phyloP scores from a whole-genome alignment of 1,140 invertebrate genomes.

The Drosophila grimshawi region DNA sequence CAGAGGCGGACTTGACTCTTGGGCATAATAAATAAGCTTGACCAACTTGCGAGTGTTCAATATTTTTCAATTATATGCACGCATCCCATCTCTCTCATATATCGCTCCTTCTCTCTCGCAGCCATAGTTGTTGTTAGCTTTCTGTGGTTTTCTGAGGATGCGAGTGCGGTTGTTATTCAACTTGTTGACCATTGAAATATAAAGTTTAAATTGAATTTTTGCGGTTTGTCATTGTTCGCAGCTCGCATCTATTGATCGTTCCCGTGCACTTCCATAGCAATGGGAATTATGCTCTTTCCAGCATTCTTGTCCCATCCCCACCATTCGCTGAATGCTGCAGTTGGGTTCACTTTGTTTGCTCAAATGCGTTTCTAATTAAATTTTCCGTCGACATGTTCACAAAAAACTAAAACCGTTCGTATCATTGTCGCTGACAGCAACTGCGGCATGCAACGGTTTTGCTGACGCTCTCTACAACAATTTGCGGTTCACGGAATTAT shows the following conservation, averaged over 20 bases:
- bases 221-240: slow-evolving; percentile 78
- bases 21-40: slow-evolving; percentile 57
- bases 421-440: slow-evolving; percentile 46
- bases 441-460: slow-evolving; percentile 44
- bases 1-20: slow-evolving; percentile 20
- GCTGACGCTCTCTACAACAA: slow-evolving; percentile 41
- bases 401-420: slow-evolving; percentile 31
- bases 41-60: slow-evolving; percentile 49
- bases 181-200: slow-evolving; percentile 66
- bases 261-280: slow-evolving; percentile 10
- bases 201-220: slow-evolving; percentile 82
- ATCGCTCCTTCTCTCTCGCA: not conserved
- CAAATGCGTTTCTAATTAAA: slow-evolving; percentile 80
- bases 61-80: slow-evolving; percentile 79
- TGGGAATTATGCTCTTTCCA: not conserved
- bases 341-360: slow-evolving; percentile 55
- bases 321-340: slow-evolving; percentile 7
- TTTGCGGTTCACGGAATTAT: slow-evolving; percentile 70
- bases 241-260: slow-evolving; percentile 48
- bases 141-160: not conserved
- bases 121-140: slow-evolving; percentile 18
- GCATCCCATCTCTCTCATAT: slow-evolving; percentile 23
- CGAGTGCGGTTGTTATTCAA: slow-evolving; percentile 13
- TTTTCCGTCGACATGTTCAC: slow-evolving; percentile 68
- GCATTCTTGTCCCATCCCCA: not conserved